These are phyloP conservation scores for Torymus tubicola DNA, from an alignment of 2,888 invertebrate genomes.

Conservation along the genomic window DNA sequence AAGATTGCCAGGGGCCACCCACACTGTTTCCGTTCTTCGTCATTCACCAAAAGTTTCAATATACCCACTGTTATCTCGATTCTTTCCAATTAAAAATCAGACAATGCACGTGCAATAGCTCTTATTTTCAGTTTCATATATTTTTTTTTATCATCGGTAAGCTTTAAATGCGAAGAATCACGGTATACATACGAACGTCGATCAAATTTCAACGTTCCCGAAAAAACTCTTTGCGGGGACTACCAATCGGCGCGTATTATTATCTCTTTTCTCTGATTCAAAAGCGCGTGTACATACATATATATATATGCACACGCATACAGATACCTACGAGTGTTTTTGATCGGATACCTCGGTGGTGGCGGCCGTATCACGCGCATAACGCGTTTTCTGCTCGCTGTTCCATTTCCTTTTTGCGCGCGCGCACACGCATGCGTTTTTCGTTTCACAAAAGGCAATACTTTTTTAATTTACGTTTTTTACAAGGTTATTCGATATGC, in stretches of 20 bases:
- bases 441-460: slow-evolving; percentile 14
- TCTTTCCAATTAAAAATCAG: no score
- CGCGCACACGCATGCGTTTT: neutral
- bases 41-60: no score
- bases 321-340: neutral
- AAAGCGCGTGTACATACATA: neutral
- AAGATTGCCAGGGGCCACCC: no score
- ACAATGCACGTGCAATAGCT: no score
- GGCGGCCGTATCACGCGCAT: neutral
- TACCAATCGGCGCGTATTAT: slow-evolving; percentile 20
- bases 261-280: slow-evolving; percentile 11
- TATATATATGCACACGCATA: neutral
- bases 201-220: no score
- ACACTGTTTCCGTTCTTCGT: no score
- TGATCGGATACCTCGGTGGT: neutral
- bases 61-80: no score
- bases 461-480: neutral
- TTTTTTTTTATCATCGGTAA: no score
- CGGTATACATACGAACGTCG: no score
- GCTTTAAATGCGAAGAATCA: no score
- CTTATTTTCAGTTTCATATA: no score
- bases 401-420: slow-evolving; percentile 27
- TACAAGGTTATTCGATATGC: slow-evolving; percentile 32
- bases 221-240: slow-evolving; percentile 9
- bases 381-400: neutral